Evolutionary conservation across 2,888 invertebrate genomes (phyloP), one percentile per base, ranked within the genome.

Genomic region (Spisula solida): DNA sequence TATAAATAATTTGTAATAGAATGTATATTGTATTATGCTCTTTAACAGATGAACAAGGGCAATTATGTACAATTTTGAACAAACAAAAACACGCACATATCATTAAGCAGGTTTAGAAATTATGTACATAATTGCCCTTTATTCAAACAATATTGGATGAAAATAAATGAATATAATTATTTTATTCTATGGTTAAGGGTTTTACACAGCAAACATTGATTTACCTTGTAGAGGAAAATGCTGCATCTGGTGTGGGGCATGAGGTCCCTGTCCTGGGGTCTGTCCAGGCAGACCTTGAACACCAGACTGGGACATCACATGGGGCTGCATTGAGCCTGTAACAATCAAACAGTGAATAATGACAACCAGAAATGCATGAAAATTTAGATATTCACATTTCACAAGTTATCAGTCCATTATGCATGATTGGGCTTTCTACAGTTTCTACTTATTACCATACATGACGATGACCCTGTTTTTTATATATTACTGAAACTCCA

Each of bases 171-270:
- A 41, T 41, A n/a, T 25, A 66, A n/a, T 66, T 8, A n/a, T n/a
- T 18, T 66, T n/a, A 25, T 66, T n/a, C 20, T 6, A 66, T 10
- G 60, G 60, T 66, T 25, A 25, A 25, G 60, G 10, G n/a, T n/a
- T 66, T 0, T 8, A 8, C 25, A 6, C n/a, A 10, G n/a, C 60
- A 66, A 66, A 66, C 60, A 25, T 78, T 60, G 10, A 70, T 82
- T 87, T 90, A 94, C 94, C 94, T 93, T 90, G 93, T 79, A 92
- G 90, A 83, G 92, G 85, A 90, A 91, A 93, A 86, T 92, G 93
- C 87, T 93, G 94, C 89, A 94, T 90, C 86, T 92, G 92, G 51
- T 89, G 88, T 48, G 87, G 81, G 34, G 88, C 89, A 29, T 86
- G 92, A 85, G 88, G 88, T 60, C 88, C 90, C 83, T 90, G 91